Percentiles rank a stretch among this genome's conserved stretches.
These are phyloP conservation scores for Sycon ciliatum DNA, from an alignment of 37 sponge, comb jelly and placozoan genomes.

Conservation along the genomic window DNA sequence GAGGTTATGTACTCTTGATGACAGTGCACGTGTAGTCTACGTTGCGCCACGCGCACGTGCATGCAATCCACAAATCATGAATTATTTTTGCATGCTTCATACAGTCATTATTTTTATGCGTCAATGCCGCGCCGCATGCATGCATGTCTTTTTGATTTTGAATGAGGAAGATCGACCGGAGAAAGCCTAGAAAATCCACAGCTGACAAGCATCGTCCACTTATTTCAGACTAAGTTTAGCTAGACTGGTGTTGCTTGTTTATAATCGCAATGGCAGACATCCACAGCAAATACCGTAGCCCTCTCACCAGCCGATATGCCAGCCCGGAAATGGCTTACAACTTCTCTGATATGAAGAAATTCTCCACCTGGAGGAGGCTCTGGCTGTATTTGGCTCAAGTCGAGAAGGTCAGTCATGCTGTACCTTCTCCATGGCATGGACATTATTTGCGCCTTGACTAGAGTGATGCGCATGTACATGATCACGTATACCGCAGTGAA, in stretches of 20 bases:
- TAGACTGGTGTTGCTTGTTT: slow-evolving; percentile 75
- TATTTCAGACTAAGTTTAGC: slow-evolving; percentile 69
- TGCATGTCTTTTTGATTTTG: too few species aligned
- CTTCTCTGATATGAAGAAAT: slow-evolving; percentile 90
- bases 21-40: too few species aligned
- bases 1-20: too few species aligned
- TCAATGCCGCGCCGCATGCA: too few species aligned
- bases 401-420: slow-evolving; percentile 46
- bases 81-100: too few species aligned
- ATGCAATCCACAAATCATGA: too few species aligned
- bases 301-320: slow-evolving; percentile 81
- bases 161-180: slow-evolving; percentile 61
- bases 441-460: too few species aligned
- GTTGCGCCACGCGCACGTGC: too few species aligned
- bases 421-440: neutral
- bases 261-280: slow-evolving; percentile 68
- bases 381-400: slow-evolving; percentile 83
- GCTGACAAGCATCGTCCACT: slow-evolving; percentile 74
- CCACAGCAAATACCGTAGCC: slow-evolving; percentile 50
- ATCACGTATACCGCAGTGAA: too few species aligned
- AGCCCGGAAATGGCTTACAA: slow-evolving; percentile 82
- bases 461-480: neutral
- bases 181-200: slow-evolving; percentile 73
- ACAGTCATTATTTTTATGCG: too few species aligned
- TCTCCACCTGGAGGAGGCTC: slow-evolving; percentile 81